Evolutionary conservation across 2,797 vertebrate genomes (phyloP), one percentile per base, ranked within the genome.

Genomic region (Aulostomus chinensis): DNA sequence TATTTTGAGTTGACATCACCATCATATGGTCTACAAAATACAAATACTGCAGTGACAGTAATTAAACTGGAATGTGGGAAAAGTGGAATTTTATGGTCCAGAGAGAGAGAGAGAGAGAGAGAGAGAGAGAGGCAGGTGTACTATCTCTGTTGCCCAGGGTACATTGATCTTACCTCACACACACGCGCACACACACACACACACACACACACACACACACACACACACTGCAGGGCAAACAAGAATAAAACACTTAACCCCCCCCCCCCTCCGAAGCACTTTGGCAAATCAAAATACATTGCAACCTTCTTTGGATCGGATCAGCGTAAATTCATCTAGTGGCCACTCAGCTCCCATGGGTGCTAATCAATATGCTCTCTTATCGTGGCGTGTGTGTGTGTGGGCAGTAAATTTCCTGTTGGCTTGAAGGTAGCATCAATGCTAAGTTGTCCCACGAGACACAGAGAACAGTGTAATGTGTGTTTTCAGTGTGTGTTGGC

Each of bases 201-300:
- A 22, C 7, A 10, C 24, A 48, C 28, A 21, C 45, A 34, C 34
- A 45, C 12, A 25, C 24, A n/a, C 57, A 29, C 18, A 40, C 39
- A 22, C 14, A 35, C 35, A 22, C 14, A 42, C 16, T 24, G 2
- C 11, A 49, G 33, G 30, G 47, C 42, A 56, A 52, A 21, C 38
- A 50, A 34, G 47, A 13, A 42, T 58, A 22, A 72, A 68, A 58
- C 39, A 49, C 58, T 69, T 59, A 43, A 68, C 42, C 45, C 41
- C 18, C 57, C 18, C 20, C 15, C n/a, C n/a, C n/a, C n/a, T n/a
- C n/a, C n/a, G 16, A 47, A 75, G 51, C 35, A 73, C 45, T 73
- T 58, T 36, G 16, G 32, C n/a, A 13, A 67, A 68, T 76, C 49
- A 68, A 48, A 68, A 75, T 68, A 57, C 54, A 68, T 14, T 41